Evolutionary conservation across 2,797 vertebrate genomes (phyloP), one percentile per base, ranked within the genome.

Genomic region (Falco concolor): DNA sequence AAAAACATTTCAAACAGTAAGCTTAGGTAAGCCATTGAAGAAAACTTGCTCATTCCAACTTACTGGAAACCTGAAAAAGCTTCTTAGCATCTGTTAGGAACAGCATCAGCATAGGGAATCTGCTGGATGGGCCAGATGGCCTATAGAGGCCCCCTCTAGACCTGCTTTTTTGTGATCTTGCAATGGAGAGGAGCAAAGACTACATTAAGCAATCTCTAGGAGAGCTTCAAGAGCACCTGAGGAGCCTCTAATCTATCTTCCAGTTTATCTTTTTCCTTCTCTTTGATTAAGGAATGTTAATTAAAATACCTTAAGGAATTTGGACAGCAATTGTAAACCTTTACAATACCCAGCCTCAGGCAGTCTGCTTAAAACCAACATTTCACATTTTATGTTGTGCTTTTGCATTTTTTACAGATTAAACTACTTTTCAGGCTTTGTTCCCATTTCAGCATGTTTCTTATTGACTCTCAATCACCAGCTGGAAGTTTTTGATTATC

Each of bases 231-330:
- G n/a, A 95, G 65, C n/a, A 72, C 27, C 52, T 69, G 23, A 88
- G 59, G 76, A 91, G n/a, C 23, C 56, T 91, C 54, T 84, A 82
- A 91, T 70, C 77, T 82, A 15, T 50, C 54, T 95, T 86, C 40
- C 65, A 84, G 61, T 93, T 92, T 84, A 86, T 84, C 80, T 91
- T 91, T 83, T 79, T 95, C 57, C 57, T 87, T 78, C 63, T 47
- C 44, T 69, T 79, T 13, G 28, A 90, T 23, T 38, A 70, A 60
- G 40, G 54, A 96, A 95, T 81, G 69, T 38, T 76, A 91, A 91
- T 86, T 59, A 91, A 86, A 88, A 63, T 50, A 88, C 42, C 47
- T 79, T 53, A 36, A 84, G n/a, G 52, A 81, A 82, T 88, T 36
- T 90, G 69, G 34, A 91, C 56, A 81, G 77, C 44, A 91, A 45